Evolutionary conservation across 1,140 invertebrate species (phyloP).

Genomic region (Dinothrombium tinctorium): DNA sequence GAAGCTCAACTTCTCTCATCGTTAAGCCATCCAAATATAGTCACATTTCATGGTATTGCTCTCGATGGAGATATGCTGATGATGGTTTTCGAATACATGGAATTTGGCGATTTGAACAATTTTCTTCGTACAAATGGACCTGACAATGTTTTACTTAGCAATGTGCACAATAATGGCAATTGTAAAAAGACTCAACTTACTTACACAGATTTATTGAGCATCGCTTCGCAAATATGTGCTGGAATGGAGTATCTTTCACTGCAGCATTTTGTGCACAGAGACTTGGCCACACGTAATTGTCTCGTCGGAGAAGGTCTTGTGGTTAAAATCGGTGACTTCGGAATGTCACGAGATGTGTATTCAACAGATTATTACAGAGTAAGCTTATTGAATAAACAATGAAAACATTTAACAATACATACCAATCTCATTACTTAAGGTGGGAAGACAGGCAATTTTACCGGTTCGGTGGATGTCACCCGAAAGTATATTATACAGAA

Average conservation of each 20-base stretch:
- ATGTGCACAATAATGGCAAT: not conserved
- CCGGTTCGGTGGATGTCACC: conserved; percentile 28
- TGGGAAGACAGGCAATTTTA: conserved; percentile 23
- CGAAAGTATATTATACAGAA: conserved; percentile 24
- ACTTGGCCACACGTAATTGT: conserved; percentile 30
- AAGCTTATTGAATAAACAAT: conserved; percentile 4
- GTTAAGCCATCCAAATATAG: conserved; percentile 59
- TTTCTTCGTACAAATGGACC: not conserved
- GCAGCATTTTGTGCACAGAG: conserved; percentile 47
- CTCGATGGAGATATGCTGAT: conserved; percentile 47
- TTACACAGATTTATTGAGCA: conserved; percentile 17
- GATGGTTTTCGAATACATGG: conserved; percentile 66
- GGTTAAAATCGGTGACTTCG: conserved; percentile 24
- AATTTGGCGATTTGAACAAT: conserved; percentile 45
- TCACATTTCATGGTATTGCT: conserved; percentile 48
- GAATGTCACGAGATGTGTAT: conserved; percentile 20
- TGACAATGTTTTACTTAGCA: not conserved
- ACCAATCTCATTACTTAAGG: too few species aligned
- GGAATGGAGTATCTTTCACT: conserved; percentile 64
- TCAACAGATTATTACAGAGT: conserved; percentile 21
- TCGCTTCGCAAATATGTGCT: conserved; percentile 51
- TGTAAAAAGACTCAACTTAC: not conserved
- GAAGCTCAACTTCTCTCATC: conserved; percentile 53
- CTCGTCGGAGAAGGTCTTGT: conserved; percentile 20
- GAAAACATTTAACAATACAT: too few species aligned